Evolutionary conservation across 2,888 invertebrate species (phyloP), one percentile per base, ranked within the genome.

Genomic region (Ernsta delagoae): DNA sequence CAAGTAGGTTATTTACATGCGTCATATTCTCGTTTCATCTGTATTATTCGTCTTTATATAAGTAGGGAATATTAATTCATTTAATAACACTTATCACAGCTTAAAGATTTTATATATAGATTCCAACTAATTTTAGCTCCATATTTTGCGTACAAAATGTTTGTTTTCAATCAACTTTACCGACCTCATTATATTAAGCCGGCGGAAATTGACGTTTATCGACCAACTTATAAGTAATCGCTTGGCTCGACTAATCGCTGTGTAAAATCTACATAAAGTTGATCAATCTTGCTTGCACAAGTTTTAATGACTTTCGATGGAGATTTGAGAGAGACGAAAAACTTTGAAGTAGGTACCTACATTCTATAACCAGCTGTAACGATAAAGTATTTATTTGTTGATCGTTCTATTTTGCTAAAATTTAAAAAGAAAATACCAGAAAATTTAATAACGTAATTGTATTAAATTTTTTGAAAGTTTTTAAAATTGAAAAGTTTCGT

Each of bases 231-330:
- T 65, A 62, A 63, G 41, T 43, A 63, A 43, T 65, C 45, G 57
- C 64, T 56, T 43, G 41, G 7, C 54, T 11, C 24, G 54, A 5
- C 45, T 65, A 65, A 65, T 65, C 43, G 57, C 64, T 12, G 34
- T 41, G 24, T 65, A 50, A 59, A 39, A 59, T 65, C 65, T 66
- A 57, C 57, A 57, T 56, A 54, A 64, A 56, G 41, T 64, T 41
- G 54, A 43, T 64, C 41, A 54, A 64, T 64, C 63, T 54, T 54
- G 63, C 63, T 54, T 54, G 63, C 24, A 59, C 65, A 65, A 65
- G 65, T 65, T 65, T 65, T 65, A 65, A 65, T 65, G 59, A 50
- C 65, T 65, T 50, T 50, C 50, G 41, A 54, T 43, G 11, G 59
- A 43, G 24, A 24, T 1, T 24, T 24, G 43, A 41, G 43, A 43